Evolutionary conservation across 2,888 invertebrate species (phyloP).

Genomic region (Lithophane socia): DNA sequence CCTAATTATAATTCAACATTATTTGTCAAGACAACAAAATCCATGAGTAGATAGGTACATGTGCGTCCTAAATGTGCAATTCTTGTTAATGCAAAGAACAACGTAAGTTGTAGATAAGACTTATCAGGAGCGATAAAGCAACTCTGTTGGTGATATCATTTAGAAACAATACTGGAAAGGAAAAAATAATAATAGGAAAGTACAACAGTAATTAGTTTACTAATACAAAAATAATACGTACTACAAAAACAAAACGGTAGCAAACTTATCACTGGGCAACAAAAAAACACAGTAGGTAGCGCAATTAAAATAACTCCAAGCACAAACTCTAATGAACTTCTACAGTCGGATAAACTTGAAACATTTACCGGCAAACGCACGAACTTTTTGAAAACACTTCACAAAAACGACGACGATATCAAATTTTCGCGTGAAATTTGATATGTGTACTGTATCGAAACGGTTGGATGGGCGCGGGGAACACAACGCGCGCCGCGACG

Average conservation of each 20-base stretch:
- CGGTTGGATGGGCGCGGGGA: constrained; percentile 64
- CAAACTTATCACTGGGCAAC: constrained; percentile 82
- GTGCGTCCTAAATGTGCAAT: constrained; percentile 76
- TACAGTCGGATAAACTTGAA: constrained; percentile 78
- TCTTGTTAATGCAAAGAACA: constrained; percentile 75
- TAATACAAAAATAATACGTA: constrained; percentile 78
- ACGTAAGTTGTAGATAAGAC: constrained; percentile 80
- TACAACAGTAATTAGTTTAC: constrained; percentile 66
- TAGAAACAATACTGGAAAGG: constrained; percentile 69
- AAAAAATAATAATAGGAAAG: constrained; percentile 65
- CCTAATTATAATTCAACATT: constrained; percentile 32
- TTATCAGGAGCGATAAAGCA: constrained; percentile 87
- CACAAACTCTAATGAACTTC: constrained; percentile 75
- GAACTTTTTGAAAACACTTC: constrained; percentile 80
- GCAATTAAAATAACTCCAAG: constrained; percentile 77
- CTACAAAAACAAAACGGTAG: constrained; percentile 81
- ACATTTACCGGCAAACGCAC: constrained; percentile 75
- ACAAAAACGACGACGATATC: constrained; percentile 88
- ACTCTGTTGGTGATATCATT: constrained; percentile 86
- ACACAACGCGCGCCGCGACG: constrained; percentile 80
- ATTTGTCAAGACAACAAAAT: constrained; percentile 10
- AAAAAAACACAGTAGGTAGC: constrained; percentile 84
- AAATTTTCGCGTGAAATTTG: constrained; percentile 90
- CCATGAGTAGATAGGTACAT: constrained; percentile 23
- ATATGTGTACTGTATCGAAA: constrained; percentile 86